Conservation (phyloP, 2,888 invertebrate species). For the Dendrolimus pini region DNA sequence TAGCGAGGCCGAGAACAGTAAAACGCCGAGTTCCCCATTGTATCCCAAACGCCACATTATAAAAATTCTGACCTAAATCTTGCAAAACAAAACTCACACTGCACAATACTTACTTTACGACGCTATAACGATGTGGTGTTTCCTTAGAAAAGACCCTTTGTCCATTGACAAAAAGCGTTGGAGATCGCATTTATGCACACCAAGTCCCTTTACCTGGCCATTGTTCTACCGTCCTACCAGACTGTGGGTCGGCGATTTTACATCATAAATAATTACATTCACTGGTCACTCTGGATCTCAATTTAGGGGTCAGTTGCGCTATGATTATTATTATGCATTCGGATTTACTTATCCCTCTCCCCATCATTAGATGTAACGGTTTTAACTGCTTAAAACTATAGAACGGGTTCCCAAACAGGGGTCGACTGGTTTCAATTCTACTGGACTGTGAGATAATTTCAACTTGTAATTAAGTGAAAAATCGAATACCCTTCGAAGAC, state of each 20-base stretch:
- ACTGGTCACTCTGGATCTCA: constrained; percentile 57
- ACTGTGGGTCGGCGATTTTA: constrained; percentile 62
- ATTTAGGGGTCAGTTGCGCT: constrained; percentile 65
- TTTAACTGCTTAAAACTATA: constrained; percentile 74
- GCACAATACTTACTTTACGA: constrained; percentile 72
- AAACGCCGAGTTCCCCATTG: constrained; percentile 50
- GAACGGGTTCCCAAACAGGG: constrained; percentile 68
- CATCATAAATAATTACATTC: constrained; percentile 69
- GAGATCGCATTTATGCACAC: constrained; percentile 68
- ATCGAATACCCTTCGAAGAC: constrained; percentile 15
- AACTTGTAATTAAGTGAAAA: constrained; percentile 55
- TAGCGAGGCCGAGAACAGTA: constrained; percentile 33
- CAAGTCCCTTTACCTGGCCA: constrained; percentile 65
- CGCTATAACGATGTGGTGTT: constrained; percentile 74
- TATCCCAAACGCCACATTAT: constrained; percentile 65
- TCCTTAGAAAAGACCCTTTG: constrained; percentile 72
- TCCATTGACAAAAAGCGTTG: constrained; percentile 70
- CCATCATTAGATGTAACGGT: constrained; percentile 76
- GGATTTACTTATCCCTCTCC: constrained; percentile 68
- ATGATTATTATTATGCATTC: constrained; percentile 60
- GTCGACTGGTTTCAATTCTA: constrained; percentile 56
- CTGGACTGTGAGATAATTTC: constrained; percentile 63
- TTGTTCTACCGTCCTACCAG: constrained; percentile 68
- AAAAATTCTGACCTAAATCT: constrained; percentile 73
- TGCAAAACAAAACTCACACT: constrained; percentile 65